Evolutionary conservation across 2,888 invertebrate genomes (phyloP), one percentile per base, ranked within the genome.

Genomic region (Noctua comes): DNA sequence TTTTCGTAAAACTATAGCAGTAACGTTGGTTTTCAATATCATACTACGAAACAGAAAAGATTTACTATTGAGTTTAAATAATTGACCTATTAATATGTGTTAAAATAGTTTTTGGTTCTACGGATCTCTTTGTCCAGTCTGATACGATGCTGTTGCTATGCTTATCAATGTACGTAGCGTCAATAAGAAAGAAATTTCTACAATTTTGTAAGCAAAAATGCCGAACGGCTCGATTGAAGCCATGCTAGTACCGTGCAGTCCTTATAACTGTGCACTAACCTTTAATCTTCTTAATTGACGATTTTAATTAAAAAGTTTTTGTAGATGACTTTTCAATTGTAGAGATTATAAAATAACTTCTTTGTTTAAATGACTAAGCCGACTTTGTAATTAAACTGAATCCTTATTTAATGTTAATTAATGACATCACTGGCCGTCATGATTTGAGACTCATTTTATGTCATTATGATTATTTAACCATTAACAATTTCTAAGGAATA

Each of bases 281-380:
- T n/a, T 43, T 66, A 43, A 65, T 46, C 16, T 78, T 54, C 8
- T 2, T 21, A 43, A 66, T 66, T 27, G 36, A 43, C 31, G 16
- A 48, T 21, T 68, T 68, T 21, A 31, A 77, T 68, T 77, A 7
- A 59, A 77, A 77, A 59, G 40, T 76, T 62, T 40, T 59, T 18
- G 18, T 57, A 27, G 2, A 57, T 65, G 4, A 27, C 43, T 21
- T 48, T 51, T 43, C 76, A 74, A 64, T 62, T 71, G 54, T 43
- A 36, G n/a, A 40, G 21, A 62, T 31, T 62, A 62, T 62, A 62
- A 21, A 68, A 36, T 27, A 36, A 5, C 10, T 1, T 36, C n/a
- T 71, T 71, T 24, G 46, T 75, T 16, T 48, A 59, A 36, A 36
- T n/a, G 8, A 24, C 24, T 71, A 40, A 40, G 48, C 57, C 16